These are phyloP conservation scores for Falco biarmicus DNA, from an alignment of 2,797 vertebrate species.

Conservation along the genomic window DNA sequence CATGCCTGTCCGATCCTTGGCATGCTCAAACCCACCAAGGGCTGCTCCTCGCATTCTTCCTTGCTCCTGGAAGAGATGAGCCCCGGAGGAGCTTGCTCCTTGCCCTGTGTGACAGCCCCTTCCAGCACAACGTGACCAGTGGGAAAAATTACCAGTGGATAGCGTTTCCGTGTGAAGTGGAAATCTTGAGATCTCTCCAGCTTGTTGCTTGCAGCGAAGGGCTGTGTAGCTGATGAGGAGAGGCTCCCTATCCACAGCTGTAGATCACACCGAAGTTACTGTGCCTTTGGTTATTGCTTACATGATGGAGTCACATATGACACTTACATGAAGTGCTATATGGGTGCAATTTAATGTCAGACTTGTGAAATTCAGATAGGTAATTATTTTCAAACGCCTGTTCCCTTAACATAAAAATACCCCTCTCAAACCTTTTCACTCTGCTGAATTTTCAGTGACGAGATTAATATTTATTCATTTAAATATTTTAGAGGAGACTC, in stretches of 20 bases:
- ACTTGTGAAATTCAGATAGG: not conserved
- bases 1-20: not conserved
- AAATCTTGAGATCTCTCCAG: not conserved
- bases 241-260: not conserved
- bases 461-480: conserved; percentile 7
- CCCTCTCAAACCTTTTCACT: not conserved
- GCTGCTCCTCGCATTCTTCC: not conserved
- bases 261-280: not conserved
- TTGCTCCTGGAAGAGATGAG: not conserved
- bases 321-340: not conserved
- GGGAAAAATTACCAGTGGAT: not conserved
- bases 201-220: not conserved
- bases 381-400: not conserved
- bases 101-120: not conserved
- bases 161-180: not conserved
- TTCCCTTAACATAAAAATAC: not conserved
- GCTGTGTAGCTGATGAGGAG: not conserved
- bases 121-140: not conserved
- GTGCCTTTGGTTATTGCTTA: not conserved
- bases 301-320: not conserved
- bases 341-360: not conserved
- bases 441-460: not conserved
- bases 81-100: not conserved
- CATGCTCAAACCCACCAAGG: not conserved
- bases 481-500: not conserved